Percentiles rank a stretch among this genome's conserved stretches.
These are phyloP conservation scores for Orthosia cruda DNA, from an alignment of 2,888 invertebrate genomes.

Conservation along the genomic window DNA sequence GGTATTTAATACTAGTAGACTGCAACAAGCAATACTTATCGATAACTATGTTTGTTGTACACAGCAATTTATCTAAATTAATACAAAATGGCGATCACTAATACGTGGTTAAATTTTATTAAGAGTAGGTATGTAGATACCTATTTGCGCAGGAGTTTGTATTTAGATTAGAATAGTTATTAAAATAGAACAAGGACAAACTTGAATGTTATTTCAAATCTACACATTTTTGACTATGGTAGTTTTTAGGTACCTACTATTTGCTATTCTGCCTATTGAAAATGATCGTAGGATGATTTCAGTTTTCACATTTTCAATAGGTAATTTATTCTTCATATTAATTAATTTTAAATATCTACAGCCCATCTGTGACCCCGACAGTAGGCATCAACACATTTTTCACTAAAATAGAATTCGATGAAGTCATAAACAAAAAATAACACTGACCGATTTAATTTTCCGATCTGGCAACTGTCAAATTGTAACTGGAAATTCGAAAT, in stretches of 20 bases:
- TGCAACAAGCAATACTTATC: conserved; percentile 20
- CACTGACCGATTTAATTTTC: conserved; percentile 20
- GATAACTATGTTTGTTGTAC: conserved; percentile 34
- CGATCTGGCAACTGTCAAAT: conserved; percentile 46
- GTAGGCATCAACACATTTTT: neutral
- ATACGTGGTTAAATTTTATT: conserved; percentile 18
- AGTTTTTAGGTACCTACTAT: neutral
- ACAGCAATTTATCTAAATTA: conserved; percentile 38
- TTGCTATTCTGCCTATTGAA: neutral
- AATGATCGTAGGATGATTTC: neutral
- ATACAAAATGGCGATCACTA: conserved; percentile 21
- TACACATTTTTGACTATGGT: neutral
- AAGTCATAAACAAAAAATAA: conserved; percentile 35
- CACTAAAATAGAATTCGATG: conserved; percentile 10
- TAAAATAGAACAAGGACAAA: conserved; percentile 42
- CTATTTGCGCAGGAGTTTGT: conserved; percentile 28
- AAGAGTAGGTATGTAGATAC: neutral
- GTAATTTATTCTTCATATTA: neutral
- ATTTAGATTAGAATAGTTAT: conserved; percentile 34
- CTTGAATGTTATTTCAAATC: conserved; percentile 11
- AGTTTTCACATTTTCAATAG: neutral
- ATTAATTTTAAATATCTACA: neutral
- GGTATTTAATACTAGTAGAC: conserved; percentile 31
- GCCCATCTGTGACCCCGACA: neutral
- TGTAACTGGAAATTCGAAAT: conserved; percentile 34